Conservation (phyloP, 1,140 invertebrate species). For the Caerostris extrusa region DNA sequence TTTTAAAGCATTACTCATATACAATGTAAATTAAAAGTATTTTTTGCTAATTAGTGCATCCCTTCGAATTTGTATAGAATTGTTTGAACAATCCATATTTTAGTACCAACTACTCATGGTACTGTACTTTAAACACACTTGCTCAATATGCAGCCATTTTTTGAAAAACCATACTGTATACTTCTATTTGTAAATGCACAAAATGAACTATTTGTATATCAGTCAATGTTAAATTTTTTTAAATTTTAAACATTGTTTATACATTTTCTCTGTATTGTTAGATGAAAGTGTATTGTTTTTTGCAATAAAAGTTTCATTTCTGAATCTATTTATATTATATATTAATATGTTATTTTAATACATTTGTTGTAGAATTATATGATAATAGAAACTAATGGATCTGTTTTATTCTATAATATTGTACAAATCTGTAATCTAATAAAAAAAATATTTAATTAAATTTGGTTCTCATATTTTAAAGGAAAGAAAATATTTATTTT, state of each 20-base stretch:
- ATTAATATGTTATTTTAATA: constrained; percentile 72
- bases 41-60: constrained; percentile 38
- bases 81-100: constrained; percentile 21
- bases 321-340: constrained; percentile 71
- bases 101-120: constrained; percentile 27
- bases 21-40: constrained; percentile 42
- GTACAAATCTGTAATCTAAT: constrained; percentile 67
- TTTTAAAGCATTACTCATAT: constrained; percentile 14
- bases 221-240: constrained; percentile 39
- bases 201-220: constrained; percentile 66
- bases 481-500: too few relatives aligned
- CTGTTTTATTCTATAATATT: constrained; percentile 27
- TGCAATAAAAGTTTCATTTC: constrained; percentile 57
- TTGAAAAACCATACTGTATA: constrained; percentile 65
- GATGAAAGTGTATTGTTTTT: constrained; percentile 28
- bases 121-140: constrained; percentile 58
- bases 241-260: constrained; percentile 69
- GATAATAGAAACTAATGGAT: constrained; percentile 32
- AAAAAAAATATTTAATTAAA: constrained; percentile 59
- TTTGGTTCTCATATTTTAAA: neutral
- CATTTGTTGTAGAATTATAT: constrained; percentile 55
- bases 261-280: constrained; percentile 42
- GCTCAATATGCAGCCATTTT: constrained; percentile 66
- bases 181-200: constrained; percentile 66
- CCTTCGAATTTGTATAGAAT: constrained; percentile 26